phyloP scores from a whole-genome alignment of 2,888 invertebrate genomes.

The Mactromeris polynyma region DNA sequence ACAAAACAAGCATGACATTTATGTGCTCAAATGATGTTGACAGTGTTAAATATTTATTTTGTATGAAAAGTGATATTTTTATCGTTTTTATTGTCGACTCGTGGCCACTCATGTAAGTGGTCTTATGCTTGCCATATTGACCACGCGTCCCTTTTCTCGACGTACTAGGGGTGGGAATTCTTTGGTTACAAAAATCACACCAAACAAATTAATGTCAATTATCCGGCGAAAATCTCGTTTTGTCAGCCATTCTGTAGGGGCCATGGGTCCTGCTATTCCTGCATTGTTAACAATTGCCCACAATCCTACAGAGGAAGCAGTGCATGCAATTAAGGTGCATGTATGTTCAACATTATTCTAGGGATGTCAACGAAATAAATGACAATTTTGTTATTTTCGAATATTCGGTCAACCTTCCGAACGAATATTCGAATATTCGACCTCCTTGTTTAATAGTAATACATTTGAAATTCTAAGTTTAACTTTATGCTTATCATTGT shows the following conservation, averaged over 20 bases:
- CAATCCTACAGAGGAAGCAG: slow-evolving; percentile 42
- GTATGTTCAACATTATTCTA: not conserved
- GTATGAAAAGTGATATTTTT: no score
- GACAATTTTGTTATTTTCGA: not conserved
- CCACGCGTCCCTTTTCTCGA: slow-evolving; percentile 74
- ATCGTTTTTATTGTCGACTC: no score
- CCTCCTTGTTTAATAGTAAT: not conserved
- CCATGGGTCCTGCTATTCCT: slow-evolving; percentile 74
- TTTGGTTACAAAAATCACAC: slow-evolving; percentile 80
- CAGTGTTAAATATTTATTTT: no score
- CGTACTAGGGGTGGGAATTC: slow-evolving; percentile 78
- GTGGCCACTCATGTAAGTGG: no score
- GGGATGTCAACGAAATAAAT: not conserved
- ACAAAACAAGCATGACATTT: no score
- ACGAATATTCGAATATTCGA: no score
- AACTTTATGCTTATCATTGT: no score
- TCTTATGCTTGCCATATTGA: slow-evolving; percentile 78
- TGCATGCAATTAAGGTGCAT: no score
- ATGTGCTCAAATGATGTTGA: no score
- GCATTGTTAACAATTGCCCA: slow-evolving; percentile 83
- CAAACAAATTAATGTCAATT: slow-evolving; percentile 83
- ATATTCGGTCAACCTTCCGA: no score
- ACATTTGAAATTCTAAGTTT: not conserved
- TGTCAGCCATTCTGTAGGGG: slow-evolving; percentile 83
- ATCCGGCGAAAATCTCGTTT: slow-evolving; percentile 77